phyloP scores from a whole-genome alignment of 2,797 vertebrate genomes.

The Sebastes trivittatus region DNA sequence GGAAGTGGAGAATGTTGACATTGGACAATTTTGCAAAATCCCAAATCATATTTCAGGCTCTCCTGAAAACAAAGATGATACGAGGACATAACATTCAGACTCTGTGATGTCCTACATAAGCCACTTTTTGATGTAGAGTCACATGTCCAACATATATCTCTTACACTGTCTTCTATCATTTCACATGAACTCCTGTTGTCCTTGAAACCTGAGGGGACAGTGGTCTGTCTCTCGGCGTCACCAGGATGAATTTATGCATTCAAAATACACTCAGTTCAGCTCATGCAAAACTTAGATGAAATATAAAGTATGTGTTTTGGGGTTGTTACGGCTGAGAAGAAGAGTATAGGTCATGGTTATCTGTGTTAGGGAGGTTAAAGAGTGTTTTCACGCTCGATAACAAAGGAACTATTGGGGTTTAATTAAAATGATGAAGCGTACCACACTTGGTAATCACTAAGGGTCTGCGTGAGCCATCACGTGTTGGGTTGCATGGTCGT shows the following conservation, averaged over 20 bases:
- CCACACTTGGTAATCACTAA: background rate
- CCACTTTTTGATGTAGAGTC: constrained; percentile 17
- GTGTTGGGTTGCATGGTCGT: background rate
- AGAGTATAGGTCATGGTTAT: background rate
- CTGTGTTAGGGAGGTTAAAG: background rate
- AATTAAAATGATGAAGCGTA: background rate
- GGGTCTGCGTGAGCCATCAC: background rate
- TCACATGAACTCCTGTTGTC: constrained; percentile 1
- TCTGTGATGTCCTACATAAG: constrained; percentile 16
- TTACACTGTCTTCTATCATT: background rate
- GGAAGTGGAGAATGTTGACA: background rate
- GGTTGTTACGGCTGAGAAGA: no score
- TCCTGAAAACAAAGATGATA: background rate
- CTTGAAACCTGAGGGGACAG: constrained; percentile 1
- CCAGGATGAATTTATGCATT: background rate
- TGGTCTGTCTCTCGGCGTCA: background rate
- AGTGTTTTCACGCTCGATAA: background rate
- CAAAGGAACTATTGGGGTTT: background rate
- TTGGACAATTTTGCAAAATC: background rate
- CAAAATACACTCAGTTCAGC: background rate
- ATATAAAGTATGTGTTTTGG: background rate
- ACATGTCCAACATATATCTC: background rate
- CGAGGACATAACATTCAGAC: background rate
- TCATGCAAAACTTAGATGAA: background rate
- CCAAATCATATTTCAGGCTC: background rate